Evolutionary conservation across 2,113 vertebrate genomes (phyloP), one percentile per base, ranked within the genome.

Genomic region (Bufo bufo): DNA sequence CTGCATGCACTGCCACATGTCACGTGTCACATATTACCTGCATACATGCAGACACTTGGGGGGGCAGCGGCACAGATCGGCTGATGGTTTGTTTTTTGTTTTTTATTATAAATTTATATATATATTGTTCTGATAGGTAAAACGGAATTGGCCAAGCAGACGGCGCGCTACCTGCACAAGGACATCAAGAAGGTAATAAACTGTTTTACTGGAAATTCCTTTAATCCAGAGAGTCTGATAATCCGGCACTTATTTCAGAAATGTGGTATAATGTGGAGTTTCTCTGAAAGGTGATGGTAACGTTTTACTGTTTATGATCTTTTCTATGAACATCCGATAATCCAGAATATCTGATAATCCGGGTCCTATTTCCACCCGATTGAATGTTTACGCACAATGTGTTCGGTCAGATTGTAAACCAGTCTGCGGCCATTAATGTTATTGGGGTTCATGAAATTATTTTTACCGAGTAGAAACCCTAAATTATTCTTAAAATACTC

Each of bases 101-200:
- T 13, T 11, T 13, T 13, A 4, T 6, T 20, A n/a, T n/a, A n/a
- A n/a, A n/a, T 65, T 65, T 65, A 20, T 65, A 33, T 65, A n/a
- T 65, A 20, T 65, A 7, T 10, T 72, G 4, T 50, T 0, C 83
- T 9, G n/a, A 69, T 94, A 99, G 98, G 98, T 84, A 99, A 99
- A 93, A 99, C 98, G 0, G 98, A 99, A 90, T 91, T 99, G 92
- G 98, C 98, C 91, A 99, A 99, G 91, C 98, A 99, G 91, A 97
- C 98, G 2, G 98, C 98, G 81, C 97, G 97, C 85, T 99, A 99
- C 88, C 94, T 99, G 94, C 98, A 99, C 91, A 99, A 98, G 92
- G 98, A 99, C 61, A 81, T 97, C 89, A 99, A 99, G 90, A 98
- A 97, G 98, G 98, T 98, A 89, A 92, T 33, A 6, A 5, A 54